Percentiles rank a stretch among this genome's conserved stretches.
phyloP scores from a whole-genome alignment of 2,797 vertebrate genomes.

The Pseudomugil gertrudae region DNA sequence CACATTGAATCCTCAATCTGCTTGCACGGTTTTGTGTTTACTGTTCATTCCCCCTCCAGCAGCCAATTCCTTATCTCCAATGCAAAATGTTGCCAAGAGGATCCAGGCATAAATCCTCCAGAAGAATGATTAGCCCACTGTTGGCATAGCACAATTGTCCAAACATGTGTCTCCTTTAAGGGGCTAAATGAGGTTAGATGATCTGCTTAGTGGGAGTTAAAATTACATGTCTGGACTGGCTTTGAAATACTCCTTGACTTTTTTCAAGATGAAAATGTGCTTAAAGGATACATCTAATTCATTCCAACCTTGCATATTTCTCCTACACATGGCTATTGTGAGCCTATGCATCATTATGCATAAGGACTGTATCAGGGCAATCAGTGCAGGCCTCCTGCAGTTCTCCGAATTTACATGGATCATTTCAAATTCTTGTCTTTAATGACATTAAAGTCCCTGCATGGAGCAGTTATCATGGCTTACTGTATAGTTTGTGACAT shows the following conservation, averaged over 20 bases:
- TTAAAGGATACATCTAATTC: not conserved
- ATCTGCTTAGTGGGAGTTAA: constrained; percentile 49
- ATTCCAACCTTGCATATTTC: constrained; percentile 1
- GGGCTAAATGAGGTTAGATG: constrained; percentile 60
- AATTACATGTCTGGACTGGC: constrained; percentile 30
- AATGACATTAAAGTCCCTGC: constrained; percentile 8
- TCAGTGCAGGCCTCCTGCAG: constrained; percentile 2
- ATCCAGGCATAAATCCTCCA: constrained; percentile 66
- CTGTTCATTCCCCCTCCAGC: constrained; percentile 44
- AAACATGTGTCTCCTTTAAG: constrained; percentile 57
- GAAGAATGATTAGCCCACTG: constrained; percentile 56
- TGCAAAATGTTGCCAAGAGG: constrained; percentile 62
- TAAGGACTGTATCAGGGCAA: not conserved
- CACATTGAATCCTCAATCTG: constrained; percentile 57
- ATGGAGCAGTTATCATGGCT: not conserved
- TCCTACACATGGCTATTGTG: not conserved
- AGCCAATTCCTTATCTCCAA: constrained; percentile 62
- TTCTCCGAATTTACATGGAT: constrained; percentile 8
- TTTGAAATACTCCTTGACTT: constrained; percentile 9
- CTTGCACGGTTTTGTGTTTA: constrained; percentile 56
- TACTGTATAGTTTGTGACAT: not conserved
- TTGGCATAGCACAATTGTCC: constrained; percentile 51
- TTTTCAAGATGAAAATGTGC: constrained; percentile 25
- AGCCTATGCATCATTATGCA: not conserved
- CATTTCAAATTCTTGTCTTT: constrained; percentile 9